Base-by-base conservation (phyloP, 2,888 invertebrate genomes). In the Chrysolina haemoptera region DNA sequence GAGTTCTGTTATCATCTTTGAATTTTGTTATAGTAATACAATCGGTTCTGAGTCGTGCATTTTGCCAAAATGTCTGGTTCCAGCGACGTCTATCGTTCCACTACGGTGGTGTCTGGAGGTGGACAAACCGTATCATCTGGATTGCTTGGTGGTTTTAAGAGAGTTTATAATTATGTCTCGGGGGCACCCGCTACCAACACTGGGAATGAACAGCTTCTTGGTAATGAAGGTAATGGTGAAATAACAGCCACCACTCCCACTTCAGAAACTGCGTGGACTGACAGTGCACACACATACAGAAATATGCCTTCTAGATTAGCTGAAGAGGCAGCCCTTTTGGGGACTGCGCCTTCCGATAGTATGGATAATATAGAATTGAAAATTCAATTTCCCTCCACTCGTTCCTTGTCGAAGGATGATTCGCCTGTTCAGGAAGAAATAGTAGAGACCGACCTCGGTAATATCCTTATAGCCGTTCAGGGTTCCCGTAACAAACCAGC, bases 281-380 rank as follows among this genome's bases (percentile, higher is more conserved):
- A 87, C 84, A 85, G 85, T 82, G 84, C 84, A 82, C 84, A 85
- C 78, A 82, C 86, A 83, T 87, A 86, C 76, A 87, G 85, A 82
- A 92, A 90, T 89, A 94, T 94, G 94, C 93, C 92, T 81, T 91
- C 92, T 79, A 88, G 88, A 84, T 92, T 91, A 84, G 93, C 95
- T 88, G 96, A 96, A 91, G 95, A 96, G 90, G 94, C 95, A 83
- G 94, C 95, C 87, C 93, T 96, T 78, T 91, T 96, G 88, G 95
- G 96, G 96, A 93, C 93, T 83, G 93, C 94, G 92, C 94, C 96
- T 83, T 94, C 95, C 82, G 94, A 94, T 90, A 95, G 94, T 87
- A 95, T 96, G 95, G 96, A 96, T 87, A 96, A 97, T 88, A 95
- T 97, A 86, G 97, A 97, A 89, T 89, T 97, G 89, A 94, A 94